Evolutionary conservation across 2,888 invertebrate species (phyloP), one percentile per base, ranked within the genome.

Genomic region (Zelleria hepariella): DNA sequence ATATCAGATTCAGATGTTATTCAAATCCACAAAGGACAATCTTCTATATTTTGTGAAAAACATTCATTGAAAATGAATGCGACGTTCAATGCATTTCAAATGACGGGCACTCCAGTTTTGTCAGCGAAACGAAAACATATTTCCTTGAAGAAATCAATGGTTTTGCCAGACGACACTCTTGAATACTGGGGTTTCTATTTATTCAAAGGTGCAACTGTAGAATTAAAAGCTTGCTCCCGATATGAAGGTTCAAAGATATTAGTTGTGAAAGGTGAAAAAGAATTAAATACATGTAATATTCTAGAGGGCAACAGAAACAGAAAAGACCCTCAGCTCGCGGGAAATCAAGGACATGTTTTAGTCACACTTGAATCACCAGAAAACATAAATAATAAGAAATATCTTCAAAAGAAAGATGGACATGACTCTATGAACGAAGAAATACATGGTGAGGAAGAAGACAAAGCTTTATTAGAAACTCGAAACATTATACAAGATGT

Each of bases 171-270:
- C 75, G 96, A 96, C 69, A 95, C 95, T 8, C 80, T 96, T 42
- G 96, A 96, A 77, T 96, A 96, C 77, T 96, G 95, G 95, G 95
- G 96, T 2, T 96, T 96, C 81, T 96, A 94, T 82, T 85, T 96
- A 55, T 85, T 95, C 57, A 92, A 93, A 78, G 95, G 95, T 24
- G 95, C 96, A 1, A 91, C 91, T 10, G 95, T 96, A 2, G 91
- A 92, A 64, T 82, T 96, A 24, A 94, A 94, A 71, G 93, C 94
- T 53, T 96, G 96, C 74, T 95, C 96, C 10, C 91, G 94, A 72
- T 94, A 91, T 74, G 91, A 93, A 67, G 96, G 96, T 18, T 93
- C 95, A 0, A 92, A 94, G 61, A 92, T 96, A 70, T 84, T 96
- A 68, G 94, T 96, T 1, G 95, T 96, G 0, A 92, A 94, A 79